Evolutionary conservation across 2,113 vertebrate genomes (phyloP).

Genomic region (Peromyscus californicus): DNA sequence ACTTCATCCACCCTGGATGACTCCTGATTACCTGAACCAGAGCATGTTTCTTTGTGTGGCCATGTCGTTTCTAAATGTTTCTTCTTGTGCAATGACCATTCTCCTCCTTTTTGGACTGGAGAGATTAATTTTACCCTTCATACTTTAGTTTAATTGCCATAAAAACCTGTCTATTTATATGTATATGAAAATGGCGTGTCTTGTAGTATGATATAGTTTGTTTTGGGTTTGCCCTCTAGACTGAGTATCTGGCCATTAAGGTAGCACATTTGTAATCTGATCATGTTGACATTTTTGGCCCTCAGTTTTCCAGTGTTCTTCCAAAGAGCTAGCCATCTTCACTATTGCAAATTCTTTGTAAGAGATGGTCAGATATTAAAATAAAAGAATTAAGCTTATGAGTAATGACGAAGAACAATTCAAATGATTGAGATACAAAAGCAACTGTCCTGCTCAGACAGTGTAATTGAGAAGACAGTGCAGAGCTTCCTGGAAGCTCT

Average conservation of each 20-base stretch:
- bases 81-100: neutral
- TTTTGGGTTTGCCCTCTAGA: neutral
- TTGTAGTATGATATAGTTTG: neutral
- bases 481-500: neutral
- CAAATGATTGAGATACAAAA: neutral
- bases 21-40: neutral
- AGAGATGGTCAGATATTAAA: conserved; percentile 1
- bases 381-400: conserved; percentile 30
- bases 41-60: neutral
- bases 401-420: neutral
- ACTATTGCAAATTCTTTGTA: neutral
- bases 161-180: neutral
- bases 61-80: neutral
- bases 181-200: neutral
- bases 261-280: neutral
- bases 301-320: neutral
- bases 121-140: neutral
- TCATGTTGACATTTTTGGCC: neutral
- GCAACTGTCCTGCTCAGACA: conserved; percentile 4
- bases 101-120: neutral
- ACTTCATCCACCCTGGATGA: neutral
- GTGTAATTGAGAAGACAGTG: conserved; percentile 28
- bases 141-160: neutral
- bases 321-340: neutral
- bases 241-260: neutral